Base-by-base conservation (phyloP, 2,113 vertebrate species). In the Tachysurus fulvidraco region DNA sequence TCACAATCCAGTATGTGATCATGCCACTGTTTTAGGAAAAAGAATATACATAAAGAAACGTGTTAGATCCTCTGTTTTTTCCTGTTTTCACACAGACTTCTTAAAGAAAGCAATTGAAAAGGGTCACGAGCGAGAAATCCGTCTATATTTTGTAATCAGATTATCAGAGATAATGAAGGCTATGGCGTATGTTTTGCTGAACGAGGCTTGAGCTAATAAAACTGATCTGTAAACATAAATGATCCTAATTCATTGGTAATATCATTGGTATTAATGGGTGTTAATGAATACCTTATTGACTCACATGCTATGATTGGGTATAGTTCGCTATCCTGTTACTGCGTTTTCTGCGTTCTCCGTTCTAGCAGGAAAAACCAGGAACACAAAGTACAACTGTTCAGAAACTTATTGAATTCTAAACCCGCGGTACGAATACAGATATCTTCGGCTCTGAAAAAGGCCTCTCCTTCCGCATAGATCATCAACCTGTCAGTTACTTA, bases 211-310 rank as follows among this genome's bases (percentile, higher is more conserved):
- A 78, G 74, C 14, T 28, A 52, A 25, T 50, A 50, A 41, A 21
- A 44, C 44, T 6, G 25, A 52, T 52, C 25, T 77, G 12, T 12
- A 23, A 77, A 46, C 44, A 28, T 54, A 50, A 76, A 16, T 44
- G n/a, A n/a, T 50, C 73, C 23, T 25, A 50, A 23, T 54, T 5
- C 2, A 50, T 50, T 50, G 28, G 74, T 54, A 78, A 78, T 78
- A 78, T 25, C 74, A 78, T 14, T n/a, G 17, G 25, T 25, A 17
- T 78, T 50, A 50, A 50, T 50, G 0, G 1, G 46, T 50, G 46
- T 78, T 78, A 77, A 77, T 77, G 74, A 77, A 77, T 54, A 12
- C 74, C 74, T 52, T 54, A 54, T 54, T 78, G 74, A 78, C 74
- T 78, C 46, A 3, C 50, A 17, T 54, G 74, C 25, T 46, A 54